Percentiles rank a stretch among this genome's conserved stretches.
Evolutionary conservation across 2,888 invertebrate genomes (phyloP).

Genomic region (Sinodicranocentrus sp.): DNA sequence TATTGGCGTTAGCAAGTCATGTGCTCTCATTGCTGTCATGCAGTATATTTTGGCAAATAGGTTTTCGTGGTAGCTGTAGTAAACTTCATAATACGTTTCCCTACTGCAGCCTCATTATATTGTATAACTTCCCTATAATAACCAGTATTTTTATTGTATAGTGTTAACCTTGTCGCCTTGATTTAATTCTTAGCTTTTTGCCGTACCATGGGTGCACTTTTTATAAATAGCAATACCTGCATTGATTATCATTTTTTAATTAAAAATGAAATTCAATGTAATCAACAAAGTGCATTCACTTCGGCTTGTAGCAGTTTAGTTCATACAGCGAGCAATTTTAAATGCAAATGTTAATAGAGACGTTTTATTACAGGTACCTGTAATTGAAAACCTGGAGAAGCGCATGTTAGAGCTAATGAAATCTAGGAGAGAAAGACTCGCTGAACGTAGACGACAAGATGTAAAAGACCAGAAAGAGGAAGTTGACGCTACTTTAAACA

Average conservation of each 20-base stretch:
- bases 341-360: constrained; percentile 25
- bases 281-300: constrained; percentile 24
- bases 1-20: constrained; percentile 63
- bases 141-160: too few species aligned
- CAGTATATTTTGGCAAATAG: constrained; percentile 61
- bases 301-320: not conserved
- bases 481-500: constrained; percentile 80
- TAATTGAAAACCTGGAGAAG: constrained; percentile 88
- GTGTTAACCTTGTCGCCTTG: not conserved
- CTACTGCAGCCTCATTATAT: too few species aligned
- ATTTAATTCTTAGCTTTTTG: too few species aligned
- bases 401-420: constrained; percentile 86
- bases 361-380: constrained; percentile 81
- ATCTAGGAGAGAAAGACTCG: constrained; percentile 68
- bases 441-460: constrained; percentile 91
- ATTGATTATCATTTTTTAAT: not conserved
- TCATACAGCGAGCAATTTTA: not conserved
- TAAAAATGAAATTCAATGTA: not conserved
- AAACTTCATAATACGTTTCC: too few species aligned
- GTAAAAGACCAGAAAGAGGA: constrained; percentile 97
- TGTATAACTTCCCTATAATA: too few species aligned
- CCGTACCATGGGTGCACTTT: too few species aligned
- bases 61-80: constrained; percentile 37
- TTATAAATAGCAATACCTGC: too few species aligned
- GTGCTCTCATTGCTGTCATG: constrained; percentile 57